Conservation (phyloP, 2,888 invertebrate species). For the Hemicrepidius hirtus region DNA sequence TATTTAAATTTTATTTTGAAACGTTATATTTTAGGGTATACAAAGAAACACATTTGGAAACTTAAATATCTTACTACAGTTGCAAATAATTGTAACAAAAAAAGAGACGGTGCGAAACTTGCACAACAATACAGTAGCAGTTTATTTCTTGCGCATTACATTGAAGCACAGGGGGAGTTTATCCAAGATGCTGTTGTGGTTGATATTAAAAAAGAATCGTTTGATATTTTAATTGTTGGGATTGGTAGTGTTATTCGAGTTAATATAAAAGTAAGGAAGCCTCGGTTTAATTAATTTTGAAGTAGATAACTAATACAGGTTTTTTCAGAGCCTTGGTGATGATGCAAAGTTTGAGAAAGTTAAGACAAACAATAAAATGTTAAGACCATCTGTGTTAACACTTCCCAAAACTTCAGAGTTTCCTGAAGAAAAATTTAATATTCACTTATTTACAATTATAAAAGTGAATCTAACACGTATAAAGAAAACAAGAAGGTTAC, state of each 20-base stretch:
- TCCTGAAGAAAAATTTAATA: conserved; percentile 57
- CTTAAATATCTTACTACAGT: conserved; percentile 75
- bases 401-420: conserved; percentile 59
- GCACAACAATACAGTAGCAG: conserved; percentile 89
- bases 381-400: conserved; percentile 56
- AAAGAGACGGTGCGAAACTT: conserved; percentile 88
- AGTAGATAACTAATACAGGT: too few species aligned
- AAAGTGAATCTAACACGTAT: conserved; percentile 64
- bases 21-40: conserved; percentile 70
- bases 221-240: conserved; percentile 87
- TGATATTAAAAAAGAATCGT: conserved; percentile 83
- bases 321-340: neutral
- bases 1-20: too few species aligned
- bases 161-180: conserved; percentile 81
- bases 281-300: too few species aligned
- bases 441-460: conserved; percentile 67
- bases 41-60: conserved; percentile 75
- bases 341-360: conserved; percentile 31
- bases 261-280: conserved; percentile 76
- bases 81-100: conserved; percentile 88
- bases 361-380: neutral
- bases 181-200: conserved; percentile 85
- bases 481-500: conserved; percentile 64
- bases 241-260: conserved; percentile 84
- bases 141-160: conserved; percentile 86